Conservation (phyloP, 2,113 vertebrate species). For the Phalacrocorax aristotelis region DNA sequence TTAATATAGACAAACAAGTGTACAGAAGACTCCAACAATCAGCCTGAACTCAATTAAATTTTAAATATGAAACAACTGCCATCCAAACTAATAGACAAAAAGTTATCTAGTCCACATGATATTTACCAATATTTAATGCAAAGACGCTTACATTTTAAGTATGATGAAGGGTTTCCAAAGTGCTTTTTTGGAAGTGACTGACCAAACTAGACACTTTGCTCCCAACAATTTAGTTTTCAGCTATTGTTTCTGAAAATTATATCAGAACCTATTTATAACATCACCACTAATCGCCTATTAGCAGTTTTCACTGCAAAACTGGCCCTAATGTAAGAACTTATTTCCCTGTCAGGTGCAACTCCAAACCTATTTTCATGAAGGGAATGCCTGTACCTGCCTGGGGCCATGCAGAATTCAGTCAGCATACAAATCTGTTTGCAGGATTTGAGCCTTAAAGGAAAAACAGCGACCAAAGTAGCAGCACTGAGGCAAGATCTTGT, state of each 20-base stretch:
- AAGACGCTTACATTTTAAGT: neutral
- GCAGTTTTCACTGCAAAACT: neutral
- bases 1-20: neutral
- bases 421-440: neutral
- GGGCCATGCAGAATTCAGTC: neutral
- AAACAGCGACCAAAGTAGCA: neutral
- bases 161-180: neutral
- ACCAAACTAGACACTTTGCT: neutral
- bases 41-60: neutral
- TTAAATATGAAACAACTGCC: neutral
- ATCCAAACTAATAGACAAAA: neutral
- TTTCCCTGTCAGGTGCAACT: neutral
- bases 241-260: neutral
- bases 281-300: neutral
- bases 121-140: neutral
- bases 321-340: neutral
- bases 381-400: neutral
- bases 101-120: neutral
- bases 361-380: neutral
- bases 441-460: neutral
- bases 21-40: neutral
- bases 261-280: neutral
- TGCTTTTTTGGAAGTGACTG: neutral
- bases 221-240: neutral
- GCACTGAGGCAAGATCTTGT: neutral